Evolutionary conservation across 2,113 vertebrate genomes (phyloP).

Genomic region (Poeciliopsis retropinna): DNA sequence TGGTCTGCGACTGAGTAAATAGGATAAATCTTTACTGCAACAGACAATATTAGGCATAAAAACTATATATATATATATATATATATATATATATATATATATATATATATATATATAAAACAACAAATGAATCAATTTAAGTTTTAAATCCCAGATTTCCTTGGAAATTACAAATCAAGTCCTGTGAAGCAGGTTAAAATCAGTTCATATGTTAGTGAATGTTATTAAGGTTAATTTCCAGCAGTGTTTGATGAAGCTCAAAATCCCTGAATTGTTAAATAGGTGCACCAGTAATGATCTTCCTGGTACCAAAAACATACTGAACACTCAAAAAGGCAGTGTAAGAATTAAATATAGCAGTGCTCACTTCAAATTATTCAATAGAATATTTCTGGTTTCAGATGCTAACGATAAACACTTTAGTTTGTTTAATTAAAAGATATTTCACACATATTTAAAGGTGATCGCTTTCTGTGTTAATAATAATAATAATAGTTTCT

Average conservation of each 20-base stretch:
- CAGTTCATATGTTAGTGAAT: neutral
- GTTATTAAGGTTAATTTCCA: neutral
- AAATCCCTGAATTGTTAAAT: neutral
- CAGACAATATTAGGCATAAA: neutral
- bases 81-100: too few species aligned
- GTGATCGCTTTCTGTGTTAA: neutral
- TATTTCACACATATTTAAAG: too few species aligned
- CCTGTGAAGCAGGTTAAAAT: neutral
- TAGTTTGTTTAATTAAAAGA: too few species aligned
- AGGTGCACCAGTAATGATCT: neutral
- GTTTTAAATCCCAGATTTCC: neutral
- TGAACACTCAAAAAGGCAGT: too few species aligned
- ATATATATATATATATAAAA: neutral
- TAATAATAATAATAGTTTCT: neutral
- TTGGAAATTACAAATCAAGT: neutral
- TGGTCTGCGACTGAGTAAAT: too few species aligned
- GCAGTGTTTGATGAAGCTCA: neutral
- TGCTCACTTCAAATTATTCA: too few species aligned
- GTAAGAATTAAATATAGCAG: too few species aligned
- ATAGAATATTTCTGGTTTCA: too few species aligned
- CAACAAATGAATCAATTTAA: neutral
- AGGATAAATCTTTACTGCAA: neutral
- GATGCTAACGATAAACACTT: too few species aligned
- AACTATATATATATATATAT: too few species aligned
- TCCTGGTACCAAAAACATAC: neutral